Evolutionary conservation across 2,888 invertebrate genomes (phyloP), one percentile per base, ranked within the genome.

Genomic region (Limenitis camilla): DNA sequence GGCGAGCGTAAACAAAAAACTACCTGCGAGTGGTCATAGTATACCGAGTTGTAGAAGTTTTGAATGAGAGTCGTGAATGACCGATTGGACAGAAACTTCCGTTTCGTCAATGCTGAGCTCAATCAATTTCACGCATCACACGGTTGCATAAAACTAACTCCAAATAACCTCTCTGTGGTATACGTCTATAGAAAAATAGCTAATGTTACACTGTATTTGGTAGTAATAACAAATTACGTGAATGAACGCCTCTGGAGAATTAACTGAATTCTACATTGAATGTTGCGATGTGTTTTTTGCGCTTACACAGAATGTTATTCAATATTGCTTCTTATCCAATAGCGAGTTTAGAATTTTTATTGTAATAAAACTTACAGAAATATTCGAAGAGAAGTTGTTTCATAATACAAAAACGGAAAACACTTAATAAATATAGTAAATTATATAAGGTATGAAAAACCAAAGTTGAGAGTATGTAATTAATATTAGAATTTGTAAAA

Each of bases 91-190:
- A 66, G 68, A 71, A 59, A 72, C 81, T 83, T 83, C 82, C 81
- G 81, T 74, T 72, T 69, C 64, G 61, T 68, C 70, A 68, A 76
- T 71, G 49, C 57, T 59, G 64, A 56, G 62, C 64, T 64, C 66
- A 81, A 81, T 79, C 83, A 85, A 87, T 87, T 87, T 82, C 71
- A 84, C 78, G 82, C 76, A 67, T 67, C 73, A 72, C 78, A 70
- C 76, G 73, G 74, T 86, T 86, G 85, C 84, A 85, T 84, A 83
- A 82, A 83, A 79, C 77, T 67, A 81, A 79, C 78, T 67, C 72
- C 68, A 65, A 72, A 76, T 69, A 74, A 70, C 76, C 65, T 52
- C 39, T 39, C 39, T 30, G 36, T 50, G 29, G 67, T 56, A 66
- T 58, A 49, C 58, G 65, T 68, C 66, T 65, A 74, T 67, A 64